Base-by-base conservation (phyloP, 2,113 vertebrate species). In the Pithys albifrons region DNA sequence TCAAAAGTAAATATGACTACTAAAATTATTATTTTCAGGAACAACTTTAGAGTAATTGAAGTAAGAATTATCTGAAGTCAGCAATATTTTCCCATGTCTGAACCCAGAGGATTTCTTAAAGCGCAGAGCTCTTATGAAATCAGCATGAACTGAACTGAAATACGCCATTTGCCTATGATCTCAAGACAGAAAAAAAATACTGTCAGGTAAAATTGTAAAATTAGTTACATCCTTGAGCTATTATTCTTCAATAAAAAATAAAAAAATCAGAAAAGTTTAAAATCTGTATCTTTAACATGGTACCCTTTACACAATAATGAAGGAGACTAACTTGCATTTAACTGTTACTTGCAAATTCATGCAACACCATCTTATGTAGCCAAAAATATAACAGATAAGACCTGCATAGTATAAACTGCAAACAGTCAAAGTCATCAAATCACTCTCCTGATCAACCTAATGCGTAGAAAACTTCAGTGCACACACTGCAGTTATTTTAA, bases 401-500 rank as follows among this genome's bases (percentile, higher is more conserved):
- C 43, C 29, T 61, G 45, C 28, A 19, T 0, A 76, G 8, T 82
- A 29, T 75, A 58, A 96, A 85, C 78, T 8, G 5, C 69, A 74
- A 89, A 69, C 48, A 81, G 66, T 22, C 4, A 2, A 92, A 96
- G 19, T 25, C 29, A 95, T 25, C 54, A 86, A 96, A 94, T 10
- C 81, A 76, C 39, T 88, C 39, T 85, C 48, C 72, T 29, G 55
- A 95, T 28, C 55, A 57, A 69, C 19, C 43, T 45, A 27, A 91
- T 39, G n/a, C 39, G 67, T 95, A 85, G 93, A 96, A 85, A 97
- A 95, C 77, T 39, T 76, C 85, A 82, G 69, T n/a, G 83, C 91
- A 91, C 54, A 82, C 81, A 85, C 88, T 67, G 79, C 48, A 77
- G 92, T 93, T 97, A 96, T 96, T 97, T 95, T 94, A 95, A 96